Conservation (phyloP, 2,797 vertebrate species). For the Otolemur crassicaudatus region DNA sequence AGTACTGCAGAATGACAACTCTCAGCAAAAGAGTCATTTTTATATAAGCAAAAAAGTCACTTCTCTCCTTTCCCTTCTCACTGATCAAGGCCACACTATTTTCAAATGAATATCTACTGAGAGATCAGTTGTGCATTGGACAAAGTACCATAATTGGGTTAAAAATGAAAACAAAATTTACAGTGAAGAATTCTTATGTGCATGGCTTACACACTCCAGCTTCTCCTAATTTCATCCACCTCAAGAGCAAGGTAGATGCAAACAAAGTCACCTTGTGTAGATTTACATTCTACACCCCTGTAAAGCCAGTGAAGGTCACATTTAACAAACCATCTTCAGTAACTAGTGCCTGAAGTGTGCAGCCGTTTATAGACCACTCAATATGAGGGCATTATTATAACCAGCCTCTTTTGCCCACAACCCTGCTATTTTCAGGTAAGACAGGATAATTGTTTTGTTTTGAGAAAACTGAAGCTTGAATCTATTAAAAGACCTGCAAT, state of each 20-base stretch:
- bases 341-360: slow-evolving; percentile 79
- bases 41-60: slow-evolving; percentile 77
- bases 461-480: slow-evolving; percentile 82
- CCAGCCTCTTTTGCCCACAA: slow-evolving; percentile 82
- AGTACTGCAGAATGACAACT: slow-evolving; percentile 67
- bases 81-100: slow-evolving; percentile 85
- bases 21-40: slow-evolving; percentile 80
- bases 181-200: slow-evolving; percentile 81
- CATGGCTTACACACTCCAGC: slow-evolving; percentile 82
- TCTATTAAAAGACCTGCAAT: slow-evolving; percentile 80
- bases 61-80: slow-evolving; percentile 74
- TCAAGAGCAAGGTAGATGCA: slow-evolving; percentile 70
- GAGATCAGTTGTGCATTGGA: slow-evolving; percentile 82
- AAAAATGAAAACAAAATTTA: slow-evolving; percentile 81
- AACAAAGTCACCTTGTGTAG: slow-evolving; percentile 63
- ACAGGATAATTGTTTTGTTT: slow-evolving; percentile 83
- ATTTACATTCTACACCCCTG: slow-evolving; percentile 64
- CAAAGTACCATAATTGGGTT: slow-evolving; percentile 82
- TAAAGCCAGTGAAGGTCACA: slow-evolving; percentile 73
- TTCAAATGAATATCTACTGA: slow-evolving; percentile 85
- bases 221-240: slow-evolving; percentile 71
- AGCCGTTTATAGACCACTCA: slow-evolving; percentile 83
- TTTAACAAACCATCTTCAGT: slow-evolving; percentile 63
- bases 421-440: slow-evolving; percentile 76
- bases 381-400: slow-evolving; percentile 84